phyloP scores from a whole-genome alignment of 2,888 invertebrate genomes.

The Entomobrya multifasciata region DNA sequence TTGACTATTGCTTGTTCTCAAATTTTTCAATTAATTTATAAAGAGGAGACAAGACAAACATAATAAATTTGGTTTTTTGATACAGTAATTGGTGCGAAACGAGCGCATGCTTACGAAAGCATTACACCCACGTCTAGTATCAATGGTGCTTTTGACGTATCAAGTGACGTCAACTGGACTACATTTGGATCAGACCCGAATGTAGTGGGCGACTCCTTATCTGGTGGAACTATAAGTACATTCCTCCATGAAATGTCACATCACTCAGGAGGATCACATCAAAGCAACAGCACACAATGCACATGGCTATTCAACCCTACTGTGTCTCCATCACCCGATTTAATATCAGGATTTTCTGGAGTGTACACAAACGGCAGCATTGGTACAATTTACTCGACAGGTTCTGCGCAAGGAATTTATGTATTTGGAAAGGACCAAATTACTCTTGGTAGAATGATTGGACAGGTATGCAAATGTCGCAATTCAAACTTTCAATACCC shows the following conservation, averaged over 20 bases:
- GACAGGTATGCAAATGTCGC: slow-evolving; percentile 82
- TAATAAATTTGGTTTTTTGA: slow-evolving; percentile 35
- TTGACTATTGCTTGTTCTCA: slow-evolving; percentile 17
- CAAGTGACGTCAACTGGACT: slow-evolving; percentile 78
- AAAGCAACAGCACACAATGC: slow-evolving; percentile 76
- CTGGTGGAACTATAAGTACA: slow-evolving; percentile 78
- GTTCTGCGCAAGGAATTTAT: slow-evolving; percentile 79
- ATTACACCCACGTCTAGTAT: slow-evolving; percentile 81
- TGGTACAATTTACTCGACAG: slow-evolving; percentile 77
- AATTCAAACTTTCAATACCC: neutral
- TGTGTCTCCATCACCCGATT: slow-evolving; percentile 79
- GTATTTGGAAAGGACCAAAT: slow-evolving; percentile 84
- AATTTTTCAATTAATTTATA: slow-evolving; percentile 8
- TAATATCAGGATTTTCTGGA: slow-evolving; percentile 78
- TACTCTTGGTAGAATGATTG: slow-evolving; percentile 85
- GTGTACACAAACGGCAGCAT: slow-evolving; percentile 78
- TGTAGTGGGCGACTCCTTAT: slow-evolving; percentile 65
- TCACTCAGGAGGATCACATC: slow-evolving; percentile 78
- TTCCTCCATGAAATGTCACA: slow-evolving; percentile 78
- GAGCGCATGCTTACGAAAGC: slow-evolving; percentile 84
- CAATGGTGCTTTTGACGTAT: slow-evolving; percentile 77
- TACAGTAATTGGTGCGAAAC: slow-evolving; percentile 85
- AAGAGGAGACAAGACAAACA: neutral
- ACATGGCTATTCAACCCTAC: slow-evolving; percentile 78
- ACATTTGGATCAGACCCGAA: slow-evolving; percentile 77